Evolutionary conservation across 1,140 invertebrate genomes (phyloP), one percentile per base, ranked within the genome.

Genomic region (Dreissena polymorpha): DNA sequence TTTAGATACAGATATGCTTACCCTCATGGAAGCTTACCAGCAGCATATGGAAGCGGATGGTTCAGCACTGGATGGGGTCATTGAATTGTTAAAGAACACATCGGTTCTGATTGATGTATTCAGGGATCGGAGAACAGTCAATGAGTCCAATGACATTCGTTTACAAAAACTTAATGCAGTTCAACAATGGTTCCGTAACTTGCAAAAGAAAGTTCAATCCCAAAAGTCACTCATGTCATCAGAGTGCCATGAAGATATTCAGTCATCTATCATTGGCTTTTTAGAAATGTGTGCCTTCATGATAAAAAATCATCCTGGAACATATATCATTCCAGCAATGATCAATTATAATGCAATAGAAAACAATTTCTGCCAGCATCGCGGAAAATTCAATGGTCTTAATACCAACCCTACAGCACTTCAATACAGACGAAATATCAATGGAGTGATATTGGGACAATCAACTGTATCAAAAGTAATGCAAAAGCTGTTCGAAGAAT

Each of bases 311-410:
- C 25, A 69, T 78, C 76, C 76, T 29, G 76, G 76, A n/a, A 69
- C 75, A 18, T 78, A 64, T 69, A 69, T 78, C 25, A 67, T 78
- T 0, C 76, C 65, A n/a, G n/a, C n/a, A n/a, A n/a, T 55, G 76
- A 39, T 78, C 16, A 69, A 78, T 53, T 69, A 64, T 18, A 67
- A 78, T 69, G 76, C 76, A 2, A 78, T 78, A 55, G 76, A 78
- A 69, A 78, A 78, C 49, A 76, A 76, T 13, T 76, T 76, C n/a
- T 76, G 74, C 76, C 65, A n/a, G n/a, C n/a, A n/a, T n/a, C n/a
- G n/a, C n/a, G n/a, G n/a, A n/a, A n/a, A n/a, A n/a, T n/a, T n/a
- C n/a, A n/a, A n/a, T n/a, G n/a, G n/a, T n/a, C n/a, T n/a, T n/a
- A n/a, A n/a, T n/a, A n/a, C n/a, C n/a, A n/a, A n/a, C n/a, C n/a